These are phyloP conservation scores for Psittacus erithacus DNA, from an alignment of 2,113 vertebrate genomes.

Conservation along the genomic window DNA sequence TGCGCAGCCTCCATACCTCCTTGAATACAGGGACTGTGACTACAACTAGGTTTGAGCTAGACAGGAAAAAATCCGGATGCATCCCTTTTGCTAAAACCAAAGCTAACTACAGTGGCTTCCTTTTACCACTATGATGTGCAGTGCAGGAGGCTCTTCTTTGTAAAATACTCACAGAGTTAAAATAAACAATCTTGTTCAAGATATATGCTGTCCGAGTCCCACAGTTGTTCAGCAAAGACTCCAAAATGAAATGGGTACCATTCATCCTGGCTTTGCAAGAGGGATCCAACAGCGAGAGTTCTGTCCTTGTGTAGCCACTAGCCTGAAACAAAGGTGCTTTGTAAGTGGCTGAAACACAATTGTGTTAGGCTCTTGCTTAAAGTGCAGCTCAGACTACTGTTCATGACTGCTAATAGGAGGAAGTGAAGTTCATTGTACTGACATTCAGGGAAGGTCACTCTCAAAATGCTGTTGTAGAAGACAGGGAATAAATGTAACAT, in stretches of 20 bases:
- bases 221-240: conserved; percentile 84
- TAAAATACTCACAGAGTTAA: conserved; percentile 87
- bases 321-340: conserved; percentile 77
- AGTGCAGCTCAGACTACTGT: not conserved
- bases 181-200: conserved; percentile 77
- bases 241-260: conserved; percentile 91
- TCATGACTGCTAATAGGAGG: not conserved
- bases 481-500: conserved; percentile 2
- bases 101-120: not conserved
- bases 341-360: not conserved
- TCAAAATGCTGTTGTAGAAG: conserved; percentile 50
- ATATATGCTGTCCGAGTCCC: conserved; percentile 73
- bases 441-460: conserved; percentile 53
- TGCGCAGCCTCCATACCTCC: not conserved
- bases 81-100: not conserved
- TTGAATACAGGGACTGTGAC: not conserved
- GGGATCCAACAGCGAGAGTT: conserved; percentile 88
- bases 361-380: not conserved
- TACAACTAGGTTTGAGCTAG: not conserved
- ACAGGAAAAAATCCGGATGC: not conserved
- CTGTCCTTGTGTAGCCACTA: conserved; percentile 78
- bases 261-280: conserved; percentile 89
- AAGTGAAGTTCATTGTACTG: conserved; percentile 28
- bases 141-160: not conserved
- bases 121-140: not conserved